Evolutionary conservation across 2,113 vertebrate genomes (phyloP).

Genomic region (Aramus guarauna): DNA sequence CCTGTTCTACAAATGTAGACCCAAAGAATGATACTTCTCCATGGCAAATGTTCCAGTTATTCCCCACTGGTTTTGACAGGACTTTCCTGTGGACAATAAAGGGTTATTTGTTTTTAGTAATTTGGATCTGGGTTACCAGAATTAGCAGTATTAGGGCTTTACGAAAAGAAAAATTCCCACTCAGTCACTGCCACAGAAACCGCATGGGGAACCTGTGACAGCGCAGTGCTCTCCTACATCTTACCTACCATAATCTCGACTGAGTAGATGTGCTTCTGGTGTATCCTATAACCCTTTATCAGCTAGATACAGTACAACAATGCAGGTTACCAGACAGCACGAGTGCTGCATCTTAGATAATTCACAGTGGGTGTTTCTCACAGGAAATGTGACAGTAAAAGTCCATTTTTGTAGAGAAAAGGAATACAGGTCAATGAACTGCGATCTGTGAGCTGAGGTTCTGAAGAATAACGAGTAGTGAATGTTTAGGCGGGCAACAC

Average conservation of each 20-base stretch:
- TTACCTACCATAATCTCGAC: background rate
- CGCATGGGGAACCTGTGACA: background rate
- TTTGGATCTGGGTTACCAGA: background rate
- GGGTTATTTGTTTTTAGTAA: background rate
- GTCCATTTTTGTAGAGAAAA: background rate
- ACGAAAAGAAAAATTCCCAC: background rate
- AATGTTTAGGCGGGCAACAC: background rate
- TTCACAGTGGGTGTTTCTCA: background rate
- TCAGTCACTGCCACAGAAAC: background rate
- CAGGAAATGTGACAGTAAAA: background rate
- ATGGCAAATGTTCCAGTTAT: background rate
- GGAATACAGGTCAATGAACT: background rate
- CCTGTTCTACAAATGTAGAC: background rate
- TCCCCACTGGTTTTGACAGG: background rate
- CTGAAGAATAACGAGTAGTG: background rate
- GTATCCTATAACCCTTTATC: background rate
- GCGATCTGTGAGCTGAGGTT: background rate
- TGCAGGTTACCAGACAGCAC: background rate
- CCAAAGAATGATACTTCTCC: background rate
- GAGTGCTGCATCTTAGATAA: background rate
- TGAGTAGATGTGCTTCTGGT: background rate
- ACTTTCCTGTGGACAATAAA: background rate
- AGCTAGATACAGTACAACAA: background rate
- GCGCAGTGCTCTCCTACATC: background rate
- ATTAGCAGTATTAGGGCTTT: background rate